Evolutionary conservation across 2,797 vertebrate genomes (phyloP), one percentile per base, ranked within the genome.

Genomic region (Denticeps clupeoides): DNA sequence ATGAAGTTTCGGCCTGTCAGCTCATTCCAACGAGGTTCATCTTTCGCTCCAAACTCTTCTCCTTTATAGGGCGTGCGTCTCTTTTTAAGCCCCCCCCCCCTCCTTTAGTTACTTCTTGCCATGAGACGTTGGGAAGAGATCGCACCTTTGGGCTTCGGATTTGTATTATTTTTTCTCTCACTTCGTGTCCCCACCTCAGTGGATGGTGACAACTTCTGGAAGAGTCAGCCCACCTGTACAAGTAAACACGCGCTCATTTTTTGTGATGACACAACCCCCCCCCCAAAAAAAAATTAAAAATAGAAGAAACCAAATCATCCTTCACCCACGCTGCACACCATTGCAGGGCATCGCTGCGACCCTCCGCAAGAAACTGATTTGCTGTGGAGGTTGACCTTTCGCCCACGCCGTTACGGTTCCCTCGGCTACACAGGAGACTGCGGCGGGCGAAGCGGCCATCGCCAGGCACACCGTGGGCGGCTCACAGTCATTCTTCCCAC

Each of bases 101-200:
- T 21, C 28, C 16, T 56, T 32, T 18, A 28, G 29, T 32, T 60
- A 51, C 44, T 43, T 42, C 23, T 23, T 45, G 35, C 21, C 25
- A 60, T 19, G 47, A 42, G 47, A 46, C 58, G 46, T 22, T 56
- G 44, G 28, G 58, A 23, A 33, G 28, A 45, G 44, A 45, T 2
- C 51, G 43, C 41, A 42, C 38, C 12, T 25, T 37, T 58, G 11
- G 22, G 41, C 25, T 44, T 27, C 38, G 9, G 38, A 38, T 38
- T 38, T 21, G 2, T 38, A 9, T 5, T 40, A 58, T 43, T 31
- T 32, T 33, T 15, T 16, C 25, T 16, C 38, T 41, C 11, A 28
- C 8, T 42, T 35, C 8, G 13, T 35, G 35, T 16, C 18, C 31
- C 10, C 37, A 9, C 37, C 9, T 19, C 3, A 10, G 37, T 33